phyloP scores from a whole-genome alignment of 35 echinoderm and acorn worm species.

The Ophioderma brevispina region DNA sequence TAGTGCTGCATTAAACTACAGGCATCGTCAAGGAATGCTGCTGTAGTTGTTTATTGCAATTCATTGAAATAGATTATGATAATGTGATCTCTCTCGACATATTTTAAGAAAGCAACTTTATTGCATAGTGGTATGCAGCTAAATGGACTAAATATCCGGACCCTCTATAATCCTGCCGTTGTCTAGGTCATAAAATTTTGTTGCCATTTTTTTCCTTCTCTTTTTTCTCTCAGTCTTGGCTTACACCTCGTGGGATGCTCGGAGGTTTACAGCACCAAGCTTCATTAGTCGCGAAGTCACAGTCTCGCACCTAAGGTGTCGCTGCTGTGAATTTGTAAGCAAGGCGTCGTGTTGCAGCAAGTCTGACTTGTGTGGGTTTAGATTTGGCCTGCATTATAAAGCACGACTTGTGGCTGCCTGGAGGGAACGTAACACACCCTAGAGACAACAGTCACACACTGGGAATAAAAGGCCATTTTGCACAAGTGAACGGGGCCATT shows the following conservation, averaged over 20 bases:
- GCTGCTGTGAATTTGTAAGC: slow-evolving; percentile 3
- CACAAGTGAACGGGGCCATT: background rate
- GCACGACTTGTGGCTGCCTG: background rate
- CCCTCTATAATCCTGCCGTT: no score
- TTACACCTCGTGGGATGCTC: background rate
- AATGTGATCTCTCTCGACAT: no score
- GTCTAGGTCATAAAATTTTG: background rate
- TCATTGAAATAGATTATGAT: no score
- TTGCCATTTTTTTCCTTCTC: background rate
- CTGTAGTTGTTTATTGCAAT: no score
- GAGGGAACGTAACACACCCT: background rate
- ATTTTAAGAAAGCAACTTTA: no score
- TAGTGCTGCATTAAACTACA: no score
- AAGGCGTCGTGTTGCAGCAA: background rate
- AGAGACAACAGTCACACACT: background rate
- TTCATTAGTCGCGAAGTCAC: slow-evolving; percentile 1
- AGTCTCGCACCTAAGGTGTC: background rate
- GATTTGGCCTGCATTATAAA: background rate
- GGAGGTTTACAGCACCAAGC: slow-evolving; percentile 2
- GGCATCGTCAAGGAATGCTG: no score
- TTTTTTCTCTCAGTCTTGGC: background rate
- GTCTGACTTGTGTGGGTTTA: background rate
- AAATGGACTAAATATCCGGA: no score
- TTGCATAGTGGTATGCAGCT: no score
- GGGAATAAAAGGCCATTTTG: slow-evolving; percentile 9